These are phyloP conservation scores for Pimpla rufipes DNA, from an alignment of 2,888 invertebrate species.

Conservation along the genomic window DNA sequence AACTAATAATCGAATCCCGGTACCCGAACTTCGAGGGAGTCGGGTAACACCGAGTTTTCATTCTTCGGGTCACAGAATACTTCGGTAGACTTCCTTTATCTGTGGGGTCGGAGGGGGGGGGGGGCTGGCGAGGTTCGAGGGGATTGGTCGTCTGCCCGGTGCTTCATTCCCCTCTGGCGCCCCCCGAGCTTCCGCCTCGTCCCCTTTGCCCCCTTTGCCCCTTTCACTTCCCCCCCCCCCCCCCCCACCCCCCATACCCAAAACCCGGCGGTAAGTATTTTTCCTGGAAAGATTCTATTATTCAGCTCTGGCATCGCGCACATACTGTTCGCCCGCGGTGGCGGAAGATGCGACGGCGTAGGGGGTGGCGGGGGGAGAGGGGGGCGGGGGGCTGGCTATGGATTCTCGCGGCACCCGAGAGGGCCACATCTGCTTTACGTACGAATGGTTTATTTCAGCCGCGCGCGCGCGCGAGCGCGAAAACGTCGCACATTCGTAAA, in stretches of 20 bases:
- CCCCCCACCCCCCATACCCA: constrained; percentile 2
- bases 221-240: neutral
- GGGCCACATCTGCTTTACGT: constrained; percentile 63
- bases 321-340: neutral
- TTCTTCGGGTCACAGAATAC: constrained; percentile 66
- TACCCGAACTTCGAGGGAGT: constrained; percentile 44
- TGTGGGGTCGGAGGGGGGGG: too few relatives aligned
- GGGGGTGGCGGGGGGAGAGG: neutral
- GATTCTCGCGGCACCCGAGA: neutral
- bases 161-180: constrained; percentile 20
- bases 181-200: neutral
- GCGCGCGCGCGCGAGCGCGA: neutral
- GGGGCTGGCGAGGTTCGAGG: constrained; percentile 28
- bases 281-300: constrained; percentile 53
- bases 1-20: constrained; percentile 78
- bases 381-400: constrained; percentile 13
- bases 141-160: constrained; percentile 49
- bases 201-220: constrained; percentile 11
- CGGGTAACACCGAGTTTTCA: constrained; percentile 56
- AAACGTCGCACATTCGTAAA: constrained; percentile 42
- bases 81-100: constrained; percentile 58
- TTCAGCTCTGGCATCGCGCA: constrained; percentile 37
- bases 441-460: constrained; percentile 60
- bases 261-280: constrained; percentile 47
- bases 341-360: constrained; percentile 3